Conservation (phyloP, 2,113 vertebrate genomes). For the Isichthys henryi region DNA sequence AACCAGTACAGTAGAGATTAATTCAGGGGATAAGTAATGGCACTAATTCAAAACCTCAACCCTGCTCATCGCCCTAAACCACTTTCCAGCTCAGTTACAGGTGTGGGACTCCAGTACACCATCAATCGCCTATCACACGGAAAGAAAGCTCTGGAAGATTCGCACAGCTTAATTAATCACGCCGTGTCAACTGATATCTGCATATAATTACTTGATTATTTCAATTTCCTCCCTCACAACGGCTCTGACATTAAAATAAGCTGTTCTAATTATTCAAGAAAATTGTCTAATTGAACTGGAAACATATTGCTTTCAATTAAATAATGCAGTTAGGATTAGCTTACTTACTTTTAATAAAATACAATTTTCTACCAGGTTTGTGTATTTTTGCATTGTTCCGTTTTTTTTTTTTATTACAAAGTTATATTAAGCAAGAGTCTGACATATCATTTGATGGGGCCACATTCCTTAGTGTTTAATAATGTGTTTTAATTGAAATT, state of each 20-base stretch:
- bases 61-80: neutral
- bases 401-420: neutral
- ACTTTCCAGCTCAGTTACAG: neutral
- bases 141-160: neutral
- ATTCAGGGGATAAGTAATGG: too few relatives aligned
- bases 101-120: neutral
- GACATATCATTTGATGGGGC: neutral
- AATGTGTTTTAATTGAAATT: neutral
- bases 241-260: neutral
- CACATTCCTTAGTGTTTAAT: neutral
- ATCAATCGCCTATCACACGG: neutral
- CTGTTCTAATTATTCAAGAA: conserved; percentile 1
- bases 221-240: neutral
- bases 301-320: conserved; percentile 15
- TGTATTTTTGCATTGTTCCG: neutral
- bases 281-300: conserved; percentile 5
- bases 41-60: neutral
- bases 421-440: neutral
- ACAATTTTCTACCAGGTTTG: neutral
- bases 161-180: neutral
- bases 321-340: neutral
- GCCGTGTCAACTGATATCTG: conserved; percentile 14
- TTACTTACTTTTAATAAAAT: neutral
- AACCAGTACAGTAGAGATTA: neutral
- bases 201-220: conserved; percentile 15